Evolutionary conservation across 2,797 vertebrate species (phyloP).

Genomic region (Garrulus glandarius): DNA sequence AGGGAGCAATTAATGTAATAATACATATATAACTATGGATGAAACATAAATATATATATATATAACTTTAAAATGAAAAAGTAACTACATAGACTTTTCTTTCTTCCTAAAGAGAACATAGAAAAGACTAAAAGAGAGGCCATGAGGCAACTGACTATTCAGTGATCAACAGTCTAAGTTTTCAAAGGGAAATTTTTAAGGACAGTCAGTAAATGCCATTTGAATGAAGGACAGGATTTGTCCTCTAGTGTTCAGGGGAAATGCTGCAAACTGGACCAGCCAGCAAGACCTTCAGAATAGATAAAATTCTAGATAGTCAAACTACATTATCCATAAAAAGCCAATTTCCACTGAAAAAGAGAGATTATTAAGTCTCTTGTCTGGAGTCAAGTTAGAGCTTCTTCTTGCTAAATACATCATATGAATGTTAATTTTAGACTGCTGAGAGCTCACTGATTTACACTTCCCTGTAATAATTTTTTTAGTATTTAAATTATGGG

Average conservation of each 20-base stretch:
- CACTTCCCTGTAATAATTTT: slow-evolving; percentile 28
- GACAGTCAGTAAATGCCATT: not conserved
- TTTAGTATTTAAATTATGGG: slow-evolving; percentile 41
- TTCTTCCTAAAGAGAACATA: not conserved
- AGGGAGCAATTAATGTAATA: not conserved
- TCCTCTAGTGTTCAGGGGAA: not conserved
- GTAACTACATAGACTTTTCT: not conserved
- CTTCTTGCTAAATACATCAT: slow-evolving; percentile 21
- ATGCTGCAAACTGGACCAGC: not conserved
- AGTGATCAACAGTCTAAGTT: not conserved
- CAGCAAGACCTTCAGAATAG: slow-evolving; percentile 2
- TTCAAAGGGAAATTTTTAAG: not conserved
- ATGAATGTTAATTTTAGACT: slow-evolving; percentile 58
- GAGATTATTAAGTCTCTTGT: not conserved
- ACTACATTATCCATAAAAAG: slow-evolving; percentile 9
- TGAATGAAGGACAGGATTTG: not conserved
- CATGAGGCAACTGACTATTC: not conserved
- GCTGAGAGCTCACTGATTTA: slow-evolving; percentile 25
- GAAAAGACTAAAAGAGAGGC: not conserved
- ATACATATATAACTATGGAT: not conserved
- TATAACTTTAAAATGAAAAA: not conserved
- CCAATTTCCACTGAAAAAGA: not conserved
- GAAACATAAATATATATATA: not conserved
- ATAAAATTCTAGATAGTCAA: not conserved
- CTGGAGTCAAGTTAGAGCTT: not conserved